Conservation (phyloP, 1,140 invertebrate species). For the Brevipalpus yothersi region DNA sequence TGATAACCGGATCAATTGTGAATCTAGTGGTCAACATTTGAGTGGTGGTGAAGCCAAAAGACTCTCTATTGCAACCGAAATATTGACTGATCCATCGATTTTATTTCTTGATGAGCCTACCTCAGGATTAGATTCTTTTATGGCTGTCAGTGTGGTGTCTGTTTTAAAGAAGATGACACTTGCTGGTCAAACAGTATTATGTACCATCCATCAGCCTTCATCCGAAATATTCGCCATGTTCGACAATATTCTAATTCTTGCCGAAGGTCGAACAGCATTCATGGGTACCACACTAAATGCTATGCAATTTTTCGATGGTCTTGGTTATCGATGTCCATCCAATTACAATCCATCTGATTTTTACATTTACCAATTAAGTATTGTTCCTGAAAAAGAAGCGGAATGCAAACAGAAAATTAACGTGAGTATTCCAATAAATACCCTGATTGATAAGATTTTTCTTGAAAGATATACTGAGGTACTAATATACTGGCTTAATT, state of each 20-base stretch:
- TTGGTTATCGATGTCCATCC: constrained; percentile 43
- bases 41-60: constrained; percentile 67
- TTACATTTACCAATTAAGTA: constrained; percentile 50
- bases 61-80: constrained; percentile 59
- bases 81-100: constrained; percentile 69
- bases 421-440: constrained; percentile 10
- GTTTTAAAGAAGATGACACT: constrained; percentile 45
- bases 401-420: constrained; percentile 21
- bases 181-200: constrained; percentile 45
- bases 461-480: no score
- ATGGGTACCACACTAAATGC: constrained; percentile 48
- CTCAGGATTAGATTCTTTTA: constrained; percentile 56
- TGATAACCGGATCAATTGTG: constrained; percentile 38
- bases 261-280: constrained; percentile 49
- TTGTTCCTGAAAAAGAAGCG: constrained; percentile 52
- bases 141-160: constrained; percentile 44
- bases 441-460: background rate
- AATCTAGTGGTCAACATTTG: constrained; percentile 44
- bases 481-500: background rate
- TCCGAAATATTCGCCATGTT: constrained; percentile 70
- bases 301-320: constrained; percentile 42
- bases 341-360: constrained; percentile 70
- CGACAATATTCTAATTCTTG: constrained; percentile 45
- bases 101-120: constrained; percentile 71
- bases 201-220: constrained; percentile 62